Percentiles rank a stretch among this genome's conserved stretches.
Conservation (phyloP, 2,888 invertebrate species). For the Hydrotaea diabolus region DNA sequence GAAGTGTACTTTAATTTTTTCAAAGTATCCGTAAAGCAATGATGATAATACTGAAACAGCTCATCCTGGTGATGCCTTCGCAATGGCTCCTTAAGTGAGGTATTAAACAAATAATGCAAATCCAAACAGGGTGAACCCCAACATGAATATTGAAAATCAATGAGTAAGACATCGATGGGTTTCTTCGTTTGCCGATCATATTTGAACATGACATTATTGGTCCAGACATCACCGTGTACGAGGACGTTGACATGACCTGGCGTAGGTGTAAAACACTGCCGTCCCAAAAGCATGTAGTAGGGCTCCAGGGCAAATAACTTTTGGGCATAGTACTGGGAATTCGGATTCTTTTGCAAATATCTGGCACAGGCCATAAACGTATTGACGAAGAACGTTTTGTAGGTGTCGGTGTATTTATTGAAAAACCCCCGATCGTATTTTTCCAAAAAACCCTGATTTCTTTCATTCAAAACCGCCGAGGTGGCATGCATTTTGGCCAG, state of each 20-base stretch:
- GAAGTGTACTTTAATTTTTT: slow-evolving; percentile 72
- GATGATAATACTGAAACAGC: slow-evolving; percentile 76
- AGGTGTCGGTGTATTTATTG: slow-evolving; percentile 77
- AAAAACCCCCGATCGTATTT: slow-evolving; percentile 78
- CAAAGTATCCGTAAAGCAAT: slow-evolving; percentile 72
- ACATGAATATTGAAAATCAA: slow-evolving; percentile 79
- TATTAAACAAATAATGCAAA: slow-evolving; percentile 79
- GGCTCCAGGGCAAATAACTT: slow-evolving; percentile 75
- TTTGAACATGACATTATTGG: slow-evolving; percentile 80
- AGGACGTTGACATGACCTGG: slow-evolving; percentile 76
- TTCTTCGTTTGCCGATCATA: slow-evolving; percentile 72
- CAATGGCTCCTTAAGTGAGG: slow-evolving; percentile 76
- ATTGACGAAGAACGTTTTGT: slow-evolving; percentile 77
- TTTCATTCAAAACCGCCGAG: slow-evolving; percentile 81
- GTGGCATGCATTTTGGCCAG: slow-evolving; percentile 82
- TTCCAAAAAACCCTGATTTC: slow-evolving; percentile 71
- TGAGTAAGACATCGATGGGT: slow-evolving; percentile 76
- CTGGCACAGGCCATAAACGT: slow-evolving; percentile 75
- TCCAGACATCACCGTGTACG: slow-evolving; percentile 79
- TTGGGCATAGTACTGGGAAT: slow-evolving; percentile 72
- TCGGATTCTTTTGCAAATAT: slow-evolving; percentile 71
- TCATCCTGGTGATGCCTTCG: slow-evolving; percentile 74
- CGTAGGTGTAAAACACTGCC: slow-evolving; percentile 73
- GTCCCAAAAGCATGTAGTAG: slow-evolving; percentile 77
- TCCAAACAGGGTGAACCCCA: slow-evolving; percentile 80